Evolutionary conservation across 2,113 vertebrate species (phyloP), one percentile per base, ranked within the genome.

Genomic region (Glaucidium brasilianum): DNA sequence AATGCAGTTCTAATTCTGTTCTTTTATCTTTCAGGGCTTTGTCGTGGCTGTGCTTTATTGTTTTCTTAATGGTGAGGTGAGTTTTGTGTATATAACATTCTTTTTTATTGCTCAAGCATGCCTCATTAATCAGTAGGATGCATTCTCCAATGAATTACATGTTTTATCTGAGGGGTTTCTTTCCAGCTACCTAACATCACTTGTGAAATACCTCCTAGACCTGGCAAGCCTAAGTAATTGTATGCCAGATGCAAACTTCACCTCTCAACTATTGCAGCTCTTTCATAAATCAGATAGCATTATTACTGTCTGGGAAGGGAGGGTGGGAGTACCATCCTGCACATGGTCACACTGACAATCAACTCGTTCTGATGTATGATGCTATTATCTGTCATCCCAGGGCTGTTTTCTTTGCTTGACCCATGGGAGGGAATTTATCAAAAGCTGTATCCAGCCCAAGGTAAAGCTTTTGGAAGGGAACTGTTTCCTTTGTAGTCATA

Each of bases 11-110:
- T 87, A 74, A 49, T 62, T 76, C 59, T 74, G 56, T 92, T 85
- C 63, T 97, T 92, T 86, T 97, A 59, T 96, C 74, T 98, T 98
- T 37, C 93, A 99, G 99, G 99, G 99, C 45, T 99, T 99, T 96
- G 98, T 99, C 52, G 99, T 99, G 87, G 99, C 99, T 9, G 79
- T 99, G n/a, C 99, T 99, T 75, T 99, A 99, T 97, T 99, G 99
- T 95, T 99, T 99, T 98, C 99, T 99, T 97, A 99, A 99, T 9
- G 98, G 98, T 76, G 99, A 99, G 98, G 99, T 99, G 96, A 97
- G 99, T 97, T 94, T 82, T 83, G 22, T 41, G 41, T 74, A 39
- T 68, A 73, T 52, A 87, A 90, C 52, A 18, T 45, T 64, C 9
- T 84, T 58, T 76, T 82, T 72, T 85, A 87, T 69, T 72, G 74